phyloP scores from a whole-genome alignment of 2,113 vertebrate genomes.

The Phrynocephalus versicolor region DNA sequence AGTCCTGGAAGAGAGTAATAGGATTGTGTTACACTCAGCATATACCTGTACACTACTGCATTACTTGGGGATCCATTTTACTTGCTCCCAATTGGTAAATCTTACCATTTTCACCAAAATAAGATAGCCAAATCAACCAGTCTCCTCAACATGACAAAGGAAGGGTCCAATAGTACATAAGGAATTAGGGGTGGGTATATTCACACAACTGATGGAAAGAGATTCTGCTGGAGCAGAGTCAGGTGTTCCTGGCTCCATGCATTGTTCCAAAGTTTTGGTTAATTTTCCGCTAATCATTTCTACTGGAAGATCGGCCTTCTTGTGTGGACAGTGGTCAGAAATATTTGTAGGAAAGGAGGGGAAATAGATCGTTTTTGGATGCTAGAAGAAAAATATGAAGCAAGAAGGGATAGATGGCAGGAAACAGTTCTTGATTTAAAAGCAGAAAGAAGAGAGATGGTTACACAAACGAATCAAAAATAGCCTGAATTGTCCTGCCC shows the following conservation, averaged over 20 bases:
- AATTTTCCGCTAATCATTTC: neutral
- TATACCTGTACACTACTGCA: no score
- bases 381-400: neutral
- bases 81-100: no score
- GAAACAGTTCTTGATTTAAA: neutral
- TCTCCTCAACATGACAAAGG: neutral
- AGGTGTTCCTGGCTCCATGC: neutral
- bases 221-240: neutral
- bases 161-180: neutral
- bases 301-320: neutral
- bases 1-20: no score
- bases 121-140: no score
- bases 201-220: neutral
- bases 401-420: neutral
- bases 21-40: no score
- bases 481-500: neutral
- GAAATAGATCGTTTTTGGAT: neutral
- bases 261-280: neutral
- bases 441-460: neutral
- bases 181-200: neutral
- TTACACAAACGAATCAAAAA: neutral
- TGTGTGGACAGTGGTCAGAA: neutral
- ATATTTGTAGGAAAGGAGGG: neutral
- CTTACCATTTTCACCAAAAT: no score
- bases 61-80: no score